These are phyloP conservation scores for Miltochrista miniata DNA, from an alignment of 2,888 invertebrate species.

Conservation along the genomic window DNA sequence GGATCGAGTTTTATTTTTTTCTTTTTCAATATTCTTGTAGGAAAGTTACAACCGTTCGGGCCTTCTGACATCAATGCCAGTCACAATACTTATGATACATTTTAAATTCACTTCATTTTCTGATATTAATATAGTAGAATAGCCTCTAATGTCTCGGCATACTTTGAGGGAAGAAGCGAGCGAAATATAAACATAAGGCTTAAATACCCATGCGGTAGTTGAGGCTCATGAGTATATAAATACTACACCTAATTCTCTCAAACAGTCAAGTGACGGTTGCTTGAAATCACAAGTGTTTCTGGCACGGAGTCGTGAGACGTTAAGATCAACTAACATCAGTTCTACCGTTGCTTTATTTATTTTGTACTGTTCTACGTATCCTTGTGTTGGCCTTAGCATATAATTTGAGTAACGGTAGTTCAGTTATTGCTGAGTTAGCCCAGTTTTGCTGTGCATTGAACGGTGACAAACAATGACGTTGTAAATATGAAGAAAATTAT, in stretches of 20 bases:
- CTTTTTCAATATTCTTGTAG: too few species aligned
- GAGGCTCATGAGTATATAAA: too few species aligned
- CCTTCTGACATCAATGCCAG: too few species aligned
- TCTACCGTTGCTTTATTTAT: not conserved
- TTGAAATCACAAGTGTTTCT: not conserved
- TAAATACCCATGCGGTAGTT: too few species aligned
- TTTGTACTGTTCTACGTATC: not conserved
- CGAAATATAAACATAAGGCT: too few species aligned
- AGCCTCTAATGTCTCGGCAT: too few species aligned
- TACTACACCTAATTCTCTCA: not conserved
- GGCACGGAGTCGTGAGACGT: not conserved
- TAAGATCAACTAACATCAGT: not conserved
- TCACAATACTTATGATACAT: too few species aligned
- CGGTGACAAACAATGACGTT: not conserved
- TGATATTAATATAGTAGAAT: too few species aligned
- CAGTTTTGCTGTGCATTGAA: not conserved
- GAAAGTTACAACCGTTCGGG: too few species aligned
- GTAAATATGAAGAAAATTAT: not conserved
- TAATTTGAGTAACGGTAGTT: conserved; percentile 1
- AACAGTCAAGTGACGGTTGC: not conserved
- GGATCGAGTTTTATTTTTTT: too few species aligned
- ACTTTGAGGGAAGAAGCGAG: too few species aligned
- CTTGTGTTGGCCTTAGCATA: not conserved
- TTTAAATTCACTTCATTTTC: too few species aligned
- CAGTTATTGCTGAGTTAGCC: not conserved